Evolutionary conservation across 2,888 invertebrate genomes (phyloP).

Genomic region (Syritta pipiens): DNA sequence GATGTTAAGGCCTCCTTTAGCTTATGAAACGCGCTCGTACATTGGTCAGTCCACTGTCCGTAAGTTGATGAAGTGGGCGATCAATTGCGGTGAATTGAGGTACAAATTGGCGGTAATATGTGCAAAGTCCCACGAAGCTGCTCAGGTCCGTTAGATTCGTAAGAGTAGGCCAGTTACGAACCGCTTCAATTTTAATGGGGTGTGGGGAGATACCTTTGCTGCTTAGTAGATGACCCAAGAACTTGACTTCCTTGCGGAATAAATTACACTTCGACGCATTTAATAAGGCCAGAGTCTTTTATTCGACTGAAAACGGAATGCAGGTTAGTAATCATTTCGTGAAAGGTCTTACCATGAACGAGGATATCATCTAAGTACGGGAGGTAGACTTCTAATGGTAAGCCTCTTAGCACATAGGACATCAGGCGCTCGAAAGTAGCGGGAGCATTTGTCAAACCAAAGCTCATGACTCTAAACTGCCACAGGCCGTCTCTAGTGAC

Average conservation of each 20-base stretch:
- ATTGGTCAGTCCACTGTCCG: slow-evolving; percentile 17
- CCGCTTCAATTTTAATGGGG: slow-evolving; percentile 1
- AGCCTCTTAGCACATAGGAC: not conserved
- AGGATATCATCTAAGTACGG: slow-evolving; percentile 9
- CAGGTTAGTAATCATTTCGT: slow-evolving; percentile 9
- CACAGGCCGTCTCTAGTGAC: slow-evolving; percentile 18
- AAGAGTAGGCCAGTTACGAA: slow-evolving; percentile 10
- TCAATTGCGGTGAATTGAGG: slow-evolving; percentile 14
- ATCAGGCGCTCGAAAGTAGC: slow-evolving; percentile 29
- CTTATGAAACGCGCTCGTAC: not conserved
- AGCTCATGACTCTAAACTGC: slow-evolving; percentile 38
- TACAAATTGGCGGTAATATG: slow-evolving; percentile 23
- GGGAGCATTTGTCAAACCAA: slow-evolving; percentile 27
- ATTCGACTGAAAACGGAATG: slow-evolving; percentile 23
- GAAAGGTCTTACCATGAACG: slow-evolving; percentile 28
- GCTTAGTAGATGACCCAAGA: slow-evolving; percentile 12
- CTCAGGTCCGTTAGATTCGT: slow-evolving; percentile 1
- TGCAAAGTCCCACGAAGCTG: slow-evolving; percentile 32
- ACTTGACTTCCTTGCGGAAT: slow-evolving; percentile 4
- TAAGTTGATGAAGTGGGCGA: slow-evolving; percentile 15
- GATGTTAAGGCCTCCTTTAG: slow-evolving; percentile 2
- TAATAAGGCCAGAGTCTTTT: slow-evolving; percentile 2
- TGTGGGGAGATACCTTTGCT: not conserved
- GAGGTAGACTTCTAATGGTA: not conserved
- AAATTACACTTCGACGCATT: slow-evolving; percentile 16